Evolutionary conservation across 1,140 invertebrate species (phyloP).

Genomic region (Chrysopa pallens): DNA sequence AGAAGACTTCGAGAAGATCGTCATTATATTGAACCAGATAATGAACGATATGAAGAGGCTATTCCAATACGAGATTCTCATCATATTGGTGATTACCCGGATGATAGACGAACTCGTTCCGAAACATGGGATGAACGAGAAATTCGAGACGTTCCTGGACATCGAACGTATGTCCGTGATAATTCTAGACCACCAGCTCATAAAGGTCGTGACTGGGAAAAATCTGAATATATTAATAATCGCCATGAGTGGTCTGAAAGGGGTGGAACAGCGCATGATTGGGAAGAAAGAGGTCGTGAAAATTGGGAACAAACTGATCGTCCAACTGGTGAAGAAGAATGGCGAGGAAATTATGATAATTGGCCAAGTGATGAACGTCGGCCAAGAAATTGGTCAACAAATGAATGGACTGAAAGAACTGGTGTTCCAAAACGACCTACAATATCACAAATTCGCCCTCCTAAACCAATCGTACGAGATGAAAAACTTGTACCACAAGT

Average conservation of each 20-base stretch:
- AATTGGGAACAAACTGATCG: slow-evolving; percentile 6
- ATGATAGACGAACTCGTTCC: slow-evolving; percentile 13
- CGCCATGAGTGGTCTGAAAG: slow-evolving; percentile 16
- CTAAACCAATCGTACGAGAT: neutral
- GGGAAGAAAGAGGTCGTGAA: slow-evolving; percentile 13
- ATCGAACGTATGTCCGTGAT: slow-evolving; percentile 10
- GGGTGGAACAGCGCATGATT: slow-evolving; percentile 13
- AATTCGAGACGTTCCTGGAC: slow-evolving; percentile 4
- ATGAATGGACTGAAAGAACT: slow-evolving; percentile 12
- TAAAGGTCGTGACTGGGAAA: slow-evolving; percentile 13
- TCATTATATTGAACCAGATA: slow-evolving; percentile 15
- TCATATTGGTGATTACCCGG: slow-evolving; percentile 13
- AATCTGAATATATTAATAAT: slow-evolving; percentile 10
- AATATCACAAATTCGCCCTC: neutral
- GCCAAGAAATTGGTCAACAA: slow-evolving; percentile 9
- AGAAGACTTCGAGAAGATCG: slow-evolving; percentile 12
- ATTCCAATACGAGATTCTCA: slow-evolving; percentile 12
- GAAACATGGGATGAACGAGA: slow-evolving; percentile 16
- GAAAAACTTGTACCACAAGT: neutral
- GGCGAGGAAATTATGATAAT: slow-evolving; percentile 17
- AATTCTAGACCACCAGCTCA: slow-evolving; percentile 10
- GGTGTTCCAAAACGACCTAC: neutral
- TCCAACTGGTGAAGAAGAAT: slow-evolving; percentile 15
- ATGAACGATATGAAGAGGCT: slow-evolving; percentile 14
- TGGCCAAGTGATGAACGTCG: slow-evolving; percentile 16